A percentile compares a stretch with the other conserved stretches of the same genome.
phyloP scores from a whole-genome alignment of 2,113 vertebrate species.

The Dipodomys stephensi region DNA sequence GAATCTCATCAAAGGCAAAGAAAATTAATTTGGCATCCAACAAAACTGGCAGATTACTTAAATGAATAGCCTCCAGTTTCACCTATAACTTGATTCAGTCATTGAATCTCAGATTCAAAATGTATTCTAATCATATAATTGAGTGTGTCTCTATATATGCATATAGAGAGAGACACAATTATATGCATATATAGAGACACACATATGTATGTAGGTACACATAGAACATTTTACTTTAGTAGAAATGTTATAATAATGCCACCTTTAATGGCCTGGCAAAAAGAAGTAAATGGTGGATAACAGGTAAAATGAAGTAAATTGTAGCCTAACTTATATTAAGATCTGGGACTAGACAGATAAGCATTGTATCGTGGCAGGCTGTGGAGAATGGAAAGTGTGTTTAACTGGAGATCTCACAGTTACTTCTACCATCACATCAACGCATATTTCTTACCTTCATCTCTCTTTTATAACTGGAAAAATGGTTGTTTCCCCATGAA shows the following conservation, averaged over 20 bases:
- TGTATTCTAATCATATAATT: not conserved
- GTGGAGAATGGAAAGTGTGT: not conserved
- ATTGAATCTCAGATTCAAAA: not conserved
- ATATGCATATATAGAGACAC: not conserved
- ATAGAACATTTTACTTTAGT: not conserved
- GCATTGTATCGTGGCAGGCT: fast-evolving
- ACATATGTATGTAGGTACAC: no score
- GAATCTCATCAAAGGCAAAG: constrained; percentile 70
- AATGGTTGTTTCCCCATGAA: not conserved
- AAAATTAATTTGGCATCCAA: constrained; percentile 79
- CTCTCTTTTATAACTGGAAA: not conserved
- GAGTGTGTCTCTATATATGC: not conserved
- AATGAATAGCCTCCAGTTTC: constrained; percentile 24
- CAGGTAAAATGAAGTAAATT: not conserved
- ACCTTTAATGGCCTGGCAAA: not conserved
- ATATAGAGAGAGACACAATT: not conserved
- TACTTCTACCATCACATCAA: not conserved
- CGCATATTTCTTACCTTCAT: not conserved
- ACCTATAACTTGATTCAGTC: constrained; percentile 25
- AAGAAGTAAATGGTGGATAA: not conserved
- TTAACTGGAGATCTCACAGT: not conserved
- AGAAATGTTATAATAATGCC: not conserved
- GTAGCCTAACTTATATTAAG: not conserved
- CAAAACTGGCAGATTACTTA: constrained; percentile 47
- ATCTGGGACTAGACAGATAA: not conserved